These are phyloP conservation scores for Muschampia plurimacula DNA, from an alignment of 2,888 invertebrate genomes.

Conservation along the genomic window DNA sequence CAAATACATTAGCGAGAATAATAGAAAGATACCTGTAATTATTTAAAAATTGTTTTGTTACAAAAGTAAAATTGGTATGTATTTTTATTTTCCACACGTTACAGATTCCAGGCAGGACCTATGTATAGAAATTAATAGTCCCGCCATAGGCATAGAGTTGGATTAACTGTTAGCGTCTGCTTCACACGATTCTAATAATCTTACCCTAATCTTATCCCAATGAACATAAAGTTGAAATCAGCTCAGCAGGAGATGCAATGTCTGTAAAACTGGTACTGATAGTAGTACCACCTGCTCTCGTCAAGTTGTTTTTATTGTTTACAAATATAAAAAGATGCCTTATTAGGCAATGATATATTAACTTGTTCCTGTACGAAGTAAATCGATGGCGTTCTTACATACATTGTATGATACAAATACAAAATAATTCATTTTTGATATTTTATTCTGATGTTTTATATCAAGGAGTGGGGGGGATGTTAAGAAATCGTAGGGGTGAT, in stretches of 20 bases:
- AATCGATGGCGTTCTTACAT: neutral
- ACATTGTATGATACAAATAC: too few species aligned
- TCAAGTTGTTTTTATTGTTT: constrained; percentile 34
- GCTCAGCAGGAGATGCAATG: neutral
- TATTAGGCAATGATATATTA: constrained; percentile 37
- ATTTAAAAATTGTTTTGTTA: too few species aligned
- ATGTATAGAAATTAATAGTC: constrained; percentile 58
- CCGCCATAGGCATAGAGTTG: constrained; percentile 53
- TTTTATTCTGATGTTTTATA: too few species aligned
- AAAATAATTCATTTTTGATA: too few species aligned
- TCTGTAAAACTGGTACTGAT: constrained; percentile 13
- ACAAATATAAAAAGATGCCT: constrained; percentile 35
- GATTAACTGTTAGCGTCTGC: constrained; percentile 52
- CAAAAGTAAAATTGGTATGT: too few species aligned
- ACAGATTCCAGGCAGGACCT: constrained; percentile 51
- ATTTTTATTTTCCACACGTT: constrained; percentile 19
- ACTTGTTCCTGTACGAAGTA: constrained; percentile 21
- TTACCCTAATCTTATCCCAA: neutral
- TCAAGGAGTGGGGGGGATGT: too few species aligned
- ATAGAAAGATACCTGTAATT: too few species aligned
- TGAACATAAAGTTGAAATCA: neutral
- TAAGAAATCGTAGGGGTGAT: too few species aligned
- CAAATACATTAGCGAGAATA: too few species aligned
- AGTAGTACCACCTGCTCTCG: constrained; percentile 30
- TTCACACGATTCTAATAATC: constrained; percentile 30